A percentile compares a stretch with the other conserved stretches of the same genome.
phyloP scores from a whole-genome alignment of 1,140 invertebrate genomes.

The Neodiprion fabricii region DNA sequence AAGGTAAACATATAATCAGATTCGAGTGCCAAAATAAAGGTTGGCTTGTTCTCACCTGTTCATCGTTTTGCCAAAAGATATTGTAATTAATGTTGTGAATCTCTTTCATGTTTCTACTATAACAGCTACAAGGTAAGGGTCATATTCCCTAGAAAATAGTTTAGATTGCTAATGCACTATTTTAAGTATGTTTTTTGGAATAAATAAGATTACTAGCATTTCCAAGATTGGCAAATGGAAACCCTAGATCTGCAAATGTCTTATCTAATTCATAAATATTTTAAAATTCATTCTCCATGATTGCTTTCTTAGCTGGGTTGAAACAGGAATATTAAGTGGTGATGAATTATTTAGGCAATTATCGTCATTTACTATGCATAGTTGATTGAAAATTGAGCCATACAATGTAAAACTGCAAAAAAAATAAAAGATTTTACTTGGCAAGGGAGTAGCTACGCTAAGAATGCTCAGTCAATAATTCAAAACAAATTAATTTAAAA shows the following conservation, averaged over 20 bases:
- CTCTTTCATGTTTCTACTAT: background rate
- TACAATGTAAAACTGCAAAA: no score
- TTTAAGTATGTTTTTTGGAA: background rate
- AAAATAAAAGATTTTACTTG: no score
- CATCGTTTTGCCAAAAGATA: background rate
- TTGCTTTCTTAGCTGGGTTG: background rate
- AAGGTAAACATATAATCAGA: background rate
- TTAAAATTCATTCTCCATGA: background rate
- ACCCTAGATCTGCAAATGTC: background rate
- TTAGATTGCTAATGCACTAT: background rate
- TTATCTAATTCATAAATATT: background rate
- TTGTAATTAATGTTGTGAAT: background rate
- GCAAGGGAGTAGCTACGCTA: no score
- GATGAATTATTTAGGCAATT: background rate
- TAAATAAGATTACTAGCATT: background rate
- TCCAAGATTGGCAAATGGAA: background rate
- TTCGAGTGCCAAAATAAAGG: background rate
- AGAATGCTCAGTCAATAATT: no score
- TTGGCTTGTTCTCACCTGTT: background rate
- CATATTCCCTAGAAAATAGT: background rate
- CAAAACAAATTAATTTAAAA: no score
- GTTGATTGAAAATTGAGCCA: background rate
- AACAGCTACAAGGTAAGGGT: background rate
- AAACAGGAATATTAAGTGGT: background rate
- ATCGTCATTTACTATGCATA: background rate